phyloP scores from a whole-genome alignment of 2,888 invertebrate species.

The Machimus atricapillus region DNA sequence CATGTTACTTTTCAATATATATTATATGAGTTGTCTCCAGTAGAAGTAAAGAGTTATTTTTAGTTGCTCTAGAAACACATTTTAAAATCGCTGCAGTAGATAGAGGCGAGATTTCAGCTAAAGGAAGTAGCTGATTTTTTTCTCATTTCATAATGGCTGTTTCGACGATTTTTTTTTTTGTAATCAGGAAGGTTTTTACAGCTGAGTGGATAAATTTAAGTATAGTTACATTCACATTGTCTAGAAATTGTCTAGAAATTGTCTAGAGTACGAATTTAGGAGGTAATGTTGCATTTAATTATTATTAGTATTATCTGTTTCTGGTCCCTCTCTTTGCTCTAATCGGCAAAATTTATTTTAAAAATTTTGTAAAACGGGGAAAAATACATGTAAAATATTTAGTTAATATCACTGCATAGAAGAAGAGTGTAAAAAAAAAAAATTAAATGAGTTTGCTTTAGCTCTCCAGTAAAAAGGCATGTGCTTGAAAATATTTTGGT shows the following conservation, averaged over 20 bases:
- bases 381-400: not conserved
- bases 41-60: not conserved
- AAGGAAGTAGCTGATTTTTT: not conserved
- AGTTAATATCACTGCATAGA: not conserved
- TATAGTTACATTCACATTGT: not conserved
- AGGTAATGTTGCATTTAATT: not conserved
- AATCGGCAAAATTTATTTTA: not conserved
- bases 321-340: slow-evolving; percentile 13
- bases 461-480: slow-evolving; percentile 26
- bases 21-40: not conserved
- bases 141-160: not conserved
- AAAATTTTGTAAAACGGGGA: not conserved
- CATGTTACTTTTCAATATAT: not conserved
- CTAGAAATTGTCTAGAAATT: not conserved
- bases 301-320: not conserved
- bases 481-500: slow-evolving; percentile 31
- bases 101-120: not conserved
- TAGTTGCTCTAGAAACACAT: not conserved
- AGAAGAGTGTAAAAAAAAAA: not conserved
- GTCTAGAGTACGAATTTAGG: not conserved
- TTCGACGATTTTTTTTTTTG: not conserved
- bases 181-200: not conserved
- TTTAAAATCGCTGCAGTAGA: not conserved
- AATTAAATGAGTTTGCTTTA: slow-evolving; percentile 13
- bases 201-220: not conserved